These are phyloP conservation scores for Rhyacichthys aspro DNA, from an alignment of 2,797 vertebrate genomes.

Conservation along the genomic window DNA sequence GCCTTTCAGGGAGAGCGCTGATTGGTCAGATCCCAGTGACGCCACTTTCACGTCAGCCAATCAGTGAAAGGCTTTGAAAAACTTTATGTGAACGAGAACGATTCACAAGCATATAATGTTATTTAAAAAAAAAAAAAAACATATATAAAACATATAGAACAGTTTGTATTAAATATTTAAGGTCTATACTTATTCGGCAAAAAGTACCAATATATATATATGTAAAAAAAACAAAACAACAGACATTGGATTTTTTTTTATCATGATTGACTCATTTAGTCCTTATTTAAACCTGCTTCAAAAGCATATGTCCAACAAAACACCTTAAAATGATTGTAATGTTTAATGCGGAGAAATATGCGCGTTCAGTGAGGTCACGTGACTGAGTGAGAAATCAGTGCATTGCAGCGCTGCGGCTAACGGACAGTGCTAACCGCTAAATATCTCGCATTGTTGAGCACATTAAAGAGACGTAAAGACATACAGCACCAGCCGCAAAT, in stretches of 20 bases:
- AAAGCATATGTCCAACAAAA: conserved; percentile 3
- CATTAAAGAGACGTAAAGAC: background rate
- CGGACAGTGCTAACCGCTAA: background rate
- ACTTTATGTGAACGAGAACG: background rate
- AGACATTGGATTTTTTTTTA: no score
- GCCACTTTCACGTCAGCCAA: accelerated
- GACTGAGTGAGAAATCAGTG: background rate
- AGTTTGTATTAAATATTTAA: no score
- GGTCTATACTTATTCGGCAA: no score
- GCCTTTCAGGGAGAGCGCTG: background rate
- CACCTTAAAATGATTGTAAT: background rate
- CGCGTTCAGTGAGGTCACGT: background rate
- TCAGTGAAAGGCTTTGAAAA: background rate
- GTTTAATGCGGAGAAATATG: no score
- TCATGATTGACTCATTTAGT: background rate
- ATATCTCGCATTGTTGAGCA: background rate
- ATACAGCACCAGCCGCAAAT: background rate
- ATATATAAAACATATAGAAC: no score
- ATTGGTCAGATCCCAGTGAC: conserved; percentile 25
- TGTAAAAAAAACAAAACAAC: no score
- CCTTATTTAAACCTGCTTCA: background rate
- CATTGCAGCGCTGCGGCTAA: conserved; percentile 1
- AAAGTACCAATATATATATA: no score
- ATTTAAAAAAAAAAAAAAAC: no score
- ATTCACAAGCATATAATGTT: background rate